Evolutionary conservation across 2,797 vertebrate genomes (phyloP).

Genomic region (Falco cherrug): DNA sequence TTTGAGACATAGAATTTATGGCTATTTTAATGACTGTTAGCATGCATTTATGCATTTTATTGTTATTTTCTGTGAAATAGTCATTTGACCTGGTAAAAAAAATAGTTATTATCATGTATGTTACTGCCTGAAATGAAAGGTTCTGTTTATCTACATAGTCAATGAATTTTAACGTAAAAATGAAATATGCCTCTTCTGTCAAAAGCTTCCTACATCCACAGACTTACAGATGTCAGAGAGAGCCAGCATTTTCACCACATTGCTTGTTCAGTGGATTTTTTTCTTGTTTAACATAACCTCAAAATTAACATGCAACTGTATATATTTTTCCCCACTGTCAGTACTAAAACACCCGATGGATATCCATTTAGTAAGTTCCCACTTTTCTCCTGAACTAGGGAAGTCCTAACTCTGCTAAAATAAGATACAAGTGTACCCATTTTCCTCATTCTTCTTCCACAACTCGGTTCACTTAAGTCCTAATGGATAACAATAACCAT

Average conservation of each 20-base stretch:
- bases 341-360: neutral
- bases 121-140: neutral
- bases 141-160: neutral
- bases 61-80: neutral
- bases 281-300: neutral
- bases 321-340: neutral
- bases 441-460: neutral
- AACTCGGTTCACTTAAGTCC: neutral
- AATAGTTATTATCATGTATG: neutral
- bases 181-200: neutral
- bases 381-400: neutral
- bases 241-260: neutral
- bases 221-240: neutral
- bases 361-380: neutral
- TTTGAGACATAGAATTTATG: neutral
- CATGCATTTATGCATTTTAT: neutral
- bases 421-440: neutral
- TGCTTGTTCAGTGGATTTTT: neutral
- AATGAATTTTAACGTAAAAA: neutral
- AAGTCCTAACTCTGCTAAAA: neutral
- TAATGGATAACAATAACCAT: neutral
- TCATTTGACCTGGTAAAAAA: neutral
- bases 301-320: neutral
- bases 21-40: neutral
- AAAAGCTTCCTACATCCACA: neutral